These are phyloP conservation scores for Oscheius sp. DNA, from an alignment of 2,888 invertebrate genomes.

Conservation along the genomic window DNA sequence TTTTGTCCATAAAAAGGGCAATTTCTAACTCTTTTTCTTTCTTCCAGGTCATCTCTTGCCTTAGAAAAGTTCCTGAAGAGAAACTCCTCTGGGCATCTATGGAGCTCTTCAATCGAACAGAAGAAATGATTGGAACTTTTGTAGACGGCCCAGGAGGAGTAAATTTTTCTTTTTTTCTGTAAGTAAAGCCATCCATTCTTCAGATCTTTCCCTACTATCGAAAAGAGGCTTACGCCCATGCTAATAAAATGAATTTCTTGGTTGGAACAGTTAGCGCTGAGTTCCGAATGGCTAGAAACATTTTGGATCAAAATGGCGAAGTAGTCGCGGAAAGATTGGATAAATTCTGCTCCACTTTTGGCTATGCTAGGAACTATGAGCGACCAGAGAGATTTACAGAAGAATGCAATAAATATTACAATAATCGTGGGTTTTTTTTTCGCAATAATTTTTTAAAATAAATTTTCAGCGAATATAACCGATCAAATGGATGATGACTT, in stretches of 20 bases:
- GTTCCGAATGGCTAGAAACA: not conserved
- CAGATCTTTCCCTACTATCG: not conserved
- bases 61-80: not conserved
- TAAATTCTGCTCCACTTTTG: not conserved
- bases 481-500: not conserved
- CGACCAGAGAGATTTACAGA: conserved; percentile 1
- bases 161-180: not conserved
- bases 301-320: not conserved
- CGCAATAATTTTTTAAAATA: not conserved
- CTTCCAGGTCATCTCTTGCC: conserved; percentile 10
- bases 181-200: not conserved
- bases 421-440: not conserved
- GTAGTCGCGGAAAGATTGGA: not conserved
- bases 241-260: not conserved
- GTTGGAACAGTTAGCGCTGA: not conserved
- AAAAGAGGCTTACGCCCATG: not conserved
- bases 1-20: not conserved
- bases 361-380: not conserved
- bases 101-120: not conserved
- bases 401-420: not conserved
- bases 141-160: conserved; percentile 3
- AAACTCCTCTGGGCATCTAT: not conserved
- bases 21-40: not conserved
- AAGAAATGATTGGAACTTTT: not conserved
- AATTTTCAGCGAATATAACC: not conserved